These are phyloP conservation scores for Otis tarda DNA, from an alignment of 2,113 vertebrate species.

Conservation along the genomic window DNA sequence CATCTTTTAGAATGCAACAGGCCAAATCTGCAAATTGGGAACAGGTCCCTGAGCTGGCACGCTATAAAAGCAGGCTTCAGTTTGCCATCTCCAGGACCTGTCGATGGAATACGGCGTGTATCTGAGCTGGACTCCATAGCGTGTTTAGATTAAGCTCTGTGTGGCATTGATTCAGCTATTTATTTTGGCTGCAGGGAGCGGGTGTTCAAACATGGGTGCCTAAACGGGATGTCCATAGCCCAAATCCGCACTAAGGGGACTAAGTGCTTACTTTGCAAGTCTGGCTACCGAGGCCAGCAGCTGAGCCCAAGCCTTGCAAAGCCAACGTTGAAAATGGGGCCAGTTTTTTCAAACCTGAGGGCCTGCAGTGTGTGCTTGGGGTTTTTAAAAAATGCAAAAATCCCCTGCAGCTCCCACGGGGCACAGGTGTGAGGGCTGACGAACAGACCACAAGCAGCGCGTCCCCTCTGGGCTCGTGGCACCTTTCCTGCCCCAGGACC, in stretches of 20 bases:
- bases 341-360: not conserved
- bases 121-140: slow-evolving; percentile 20
- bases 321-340: not conserved
- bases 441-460: not conserved
- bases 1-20: slow-evolving; percentile 63
- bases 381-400: not conserved
- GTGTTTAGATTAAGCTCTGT: slow-evolving; percentile 60
- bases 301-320: not conserved
- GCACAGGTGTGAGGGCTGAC: not conserved
- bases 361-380: not conserved
- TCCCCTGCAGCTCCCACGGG: fast-evolving
- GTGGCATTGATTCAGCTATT: slow-evolving; percentile 60
- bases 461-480: not conserved
- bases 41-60: slow-evolving; percentile 72
- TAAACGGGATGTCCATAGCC: not conserved
- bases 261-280: not conserved
- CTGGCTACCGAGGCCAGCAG: not conserved
- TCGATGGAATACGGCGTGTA: slow-evolving; percentile 30
- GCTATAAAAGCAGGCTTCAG: slow-evolving; percentile 64
- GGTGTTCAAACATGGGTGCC: slow-evolving; percentile 27
- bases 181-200: slow-evolving; percentile 37
- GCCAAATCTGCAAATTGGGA: slow-evolving; percentile 76
- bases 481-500: fast-evolving
- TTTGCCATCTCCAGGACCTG: slow-evolving; percentile 65
- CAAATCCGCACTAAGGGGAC: not conserved